Conservation (phyloP, 1,140 invertebrate species). For the Patella vulgata region DNA sequence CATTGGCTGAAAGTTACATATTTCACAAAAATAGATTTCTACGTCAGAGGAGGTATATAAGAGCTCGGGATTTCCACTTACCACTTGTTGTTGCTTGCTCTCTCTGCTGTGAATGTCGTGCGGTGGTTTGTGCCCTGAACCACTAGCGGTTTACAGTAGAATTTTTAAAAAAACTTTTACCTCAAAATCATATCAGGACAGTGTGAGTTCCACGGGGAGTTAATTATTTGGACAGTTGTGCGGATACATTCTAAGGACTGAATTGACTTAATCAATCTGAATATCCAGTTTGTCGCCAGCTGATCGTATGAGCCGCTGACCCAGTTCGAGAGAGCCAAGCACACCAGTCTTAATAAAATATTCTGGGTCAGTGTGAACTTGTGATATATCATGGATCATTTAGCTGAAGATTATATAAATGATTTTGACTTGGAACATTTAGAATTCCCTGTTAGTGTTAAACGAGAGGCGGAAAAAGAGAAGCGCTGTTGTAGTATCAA, state of each 20-base stretch:
- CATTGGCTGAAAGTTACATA: slow-evolving; percentile 42
- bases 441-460: slow-evolving; percentile 44
- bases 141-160: slow-evolving; percentile 48
- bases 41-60: slow-evolving; percentile 51
- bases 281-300: slow-evolving; percentile 7
- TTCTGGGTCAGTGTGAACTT: slow-evolving; percentile 1
- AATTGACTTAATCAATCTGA: slow-evolving; percentile 14
- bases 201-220: no score
- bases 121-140: slow-evolving; percentile 50
- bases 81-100: slow-evolving; percentile 57
- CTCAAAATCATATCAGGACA: slow-evolving; percentile 16
- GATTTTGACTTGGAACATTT: slow-evolving; percentile 57
- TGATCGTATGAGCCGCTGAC: slow-evolving; percentile 18
- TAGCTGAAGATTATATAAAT: slow-evolving; percentile 57
- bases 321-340: slow-evolving; percentile 34
- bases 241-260: neutral
- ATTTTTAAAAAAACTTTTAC: slow-evolving; percentile 19
- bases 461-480: slow-evolving; percentile 31
- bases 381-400: slow-evolving; percentile 31
- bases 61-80: slow-evolving; percentile 46
- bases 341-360: slow-evolving; percentile 34
- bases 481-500: slow-evolving; percentile 14
- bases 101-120: slow-evolving; percentile 43
- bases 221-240: slow-evolving; percentile 15
- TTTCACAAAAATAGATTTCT: slow-evolving; percentile 24